Conservation (phyloP, 2,797 vertebrate species). For the Nannoperca obscura region DNA sequence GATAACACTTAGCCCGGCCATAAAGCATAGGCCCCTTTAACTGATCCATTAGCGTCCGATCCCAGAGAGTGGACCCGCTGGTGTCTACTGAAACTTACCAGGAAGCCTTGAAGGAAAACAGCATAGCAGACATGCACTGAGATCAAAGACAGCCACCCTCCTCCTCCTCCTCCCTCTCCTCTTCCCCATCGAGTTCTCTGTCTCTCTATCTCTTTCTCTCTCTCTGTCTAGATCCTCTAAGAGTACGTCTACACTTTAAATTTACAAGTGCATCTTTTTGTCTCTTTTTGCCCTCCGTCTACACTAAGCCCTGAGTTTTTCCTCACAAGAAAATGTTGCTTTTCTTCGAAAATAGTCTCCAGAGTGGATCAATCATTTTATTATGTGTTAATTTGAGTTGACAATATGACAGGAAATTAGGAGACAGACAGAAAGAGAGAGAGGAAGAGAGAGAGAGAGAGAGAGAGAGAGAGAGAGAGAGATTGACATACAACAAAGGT, state of each 20-base stretch:
- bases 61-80: constrained; percentile 80
- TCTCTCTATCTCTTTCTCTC: constrained; percentile 39
- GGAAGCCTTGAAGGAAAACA: constrained; percentile 89
- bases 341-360: background rate
- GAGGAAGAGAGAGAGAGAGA: background rate
- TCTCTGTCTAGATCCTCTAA: constrained; percentile 24
- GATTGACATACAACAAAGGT: background rate
- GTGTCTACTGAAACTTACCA: constrained; percentile 88
- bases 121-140: constrained; percentile 85
- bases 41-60: constrained; percentile 88
- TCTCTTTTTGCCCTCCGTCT: background rate
- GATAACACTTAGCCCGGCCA: constrained; percentile 86
- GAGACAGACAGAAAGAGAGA: background rate
- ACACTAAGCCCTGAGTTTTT: background rate
- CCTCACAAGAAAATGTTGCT: background rate
- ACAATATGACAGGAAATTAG: constrained; percentile 14
- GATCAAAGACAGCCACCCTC: constrained; percentile 84
- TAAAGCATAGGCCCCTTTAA: constrained; percentile 88
- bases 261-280: background rate
- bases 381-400: background rate
- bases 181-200: constrained; percentile 42
- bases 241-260: constrained; percentile 17
- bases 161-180: constrained; percentile 29
- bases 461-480: constrained; percentile 1
- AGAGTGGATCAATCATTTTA: background rate